Base-by-base conservation (phyloP, 30 jellyfish, hydroid and myxozoan genomes). In the Aurelia sp. region DNA sequence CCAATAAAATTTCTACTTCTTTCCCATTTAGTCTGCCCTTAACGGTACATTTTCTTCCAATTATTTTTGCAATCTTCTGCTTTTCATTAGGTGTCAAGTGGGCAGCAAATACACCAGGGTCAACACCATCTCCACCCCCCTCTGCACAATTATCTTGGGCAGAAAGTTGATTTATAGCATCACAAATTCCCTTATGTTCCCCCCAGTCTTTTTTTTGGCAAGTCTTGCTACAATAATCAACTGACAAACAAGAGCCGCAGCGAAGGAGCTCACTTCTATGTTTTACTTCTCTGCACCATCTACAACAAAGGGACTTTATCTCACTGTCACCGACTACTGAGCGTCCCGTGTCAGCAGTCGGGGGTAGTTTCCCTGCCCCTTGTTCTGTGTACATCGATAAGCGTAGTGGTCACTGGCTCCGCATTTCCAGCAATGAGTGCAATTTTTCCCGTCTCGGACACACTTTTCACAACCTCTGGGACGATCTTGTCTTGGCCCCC, bases 241-340 rank as follows among this genome's bases (percentile, higher is more conserved):
- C 86, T 8, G 65, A 78, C 7, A 57, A 27, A 51, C 75, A 78
- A 78, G 76, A 58, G 65, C 47, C 63, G n/a, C 78, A 78, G 44
- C 20, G 74, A 55, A 78, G 66, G 50, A 65, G 72, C 78, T 52
- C 15, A 47, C 86, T 48, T 67, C 65, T 64, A 77, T 75, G 72
- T 76, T 86, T 76, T 76, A 58, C 71, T 63, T 88, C 44, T 86
- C 91, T 27, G 51, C 84, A 52, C 84, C 77, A 40, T 15, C 86
- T 33, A 57, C 90, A 48, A 70, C 24, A 53, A 60, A 6, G 74
- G 86, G 86, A 75, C 75, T 51, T 75, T 35, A 50, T 41, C 18
- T 44, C 74, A 55, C 84, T 73, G 67, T 55, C 17, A 47, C 84
- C 73, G 70, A 24, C 67, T 47, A 55, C 84, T 47, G 73, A 73